Base-by-base conservation (phyloP, 64 coral and sea anemone genomes). In the Pocillopora verrucosa region DNA sequence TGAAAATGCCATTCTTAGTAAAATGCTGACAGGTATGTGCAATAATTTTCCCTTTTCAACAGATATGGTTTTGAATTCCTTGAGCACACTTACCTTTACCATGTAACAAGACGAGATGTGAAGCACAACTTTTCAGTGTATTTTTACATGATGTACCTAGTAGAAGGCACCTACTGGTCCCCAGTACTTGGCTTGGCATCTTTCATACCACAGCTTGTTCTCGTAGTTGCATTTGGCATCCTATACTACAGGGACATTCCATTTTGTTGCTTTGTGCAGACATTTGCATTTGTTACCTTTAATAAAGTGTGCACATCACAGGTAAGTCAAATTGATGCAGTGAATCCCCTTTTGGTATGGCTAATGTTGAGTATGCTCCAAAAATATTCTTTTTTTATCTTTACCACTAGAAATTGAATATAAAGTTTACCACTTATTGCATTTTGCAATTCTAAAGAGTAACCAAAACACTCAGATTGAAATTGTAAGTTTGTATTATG, bases 301-400 rank as follows among this genome's bases (percentile, higher is more conserved):
- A 99, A 99, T 89, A 99, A 99, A 86, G 97, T 99, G 15, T 99
- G 97, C 60, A 99, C 97, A 25, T 95, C 97, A 45, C 97, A 99
- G 94, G 97, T 93, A 88, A 78, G 41, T 51, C 3, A 51, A 51
- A 51, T 51, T 51, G 41, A 51, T 51, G 7, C 41, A 0, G 7
- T 4, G 41, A 51, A 51, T 51, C 41, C 7, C 41, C 41, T 51
- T 30, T 3, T 51, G 41, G 41, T 4, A 51, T 51, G 41, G 41
- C 41, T 7, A 51, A 4, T 51, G 3, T 51, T 51, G 41, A 4
- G 41, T 51, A 51, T 51, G 41, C 41, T 51, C 41, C 41, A 51
- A 7, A 51, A 51, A 7, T 51, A 51, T 30, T 30, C 0, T 51
- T 7, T 51, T 51, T 51, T 51, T 51, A 3, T 51, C 41, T 51